Conservation (phyloP, 2,888 invertebrate genomes). For the Melinaea marsaeus region DNA sequence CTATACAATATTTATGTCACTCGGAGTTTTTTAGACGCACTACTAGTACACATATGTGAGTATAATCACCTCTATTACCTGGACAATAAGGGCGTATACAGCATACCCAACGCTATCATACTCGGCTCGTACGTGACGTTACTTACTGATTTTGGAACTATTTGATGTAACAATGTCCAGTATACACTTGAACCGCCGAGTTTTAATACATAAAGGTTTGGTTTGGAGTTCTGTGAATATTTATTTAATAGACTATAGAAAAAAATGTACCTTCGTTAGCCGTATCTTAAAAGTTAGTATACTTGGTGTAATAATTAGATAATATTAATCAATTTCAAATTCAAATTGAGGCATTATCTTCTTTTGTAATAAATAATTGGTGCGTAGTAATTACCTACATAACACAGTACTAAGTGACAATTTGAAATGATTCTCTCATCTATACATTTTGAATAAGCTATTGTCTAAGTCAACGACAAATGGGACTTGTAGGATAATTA, state of each 20-base stretch:
- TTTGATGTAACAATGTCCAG: slow-evolving; percentile 22
- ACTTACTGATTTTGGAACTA: slow-evolving; percentile 24
- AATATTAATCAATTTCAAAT: no score
- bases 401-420: no score
- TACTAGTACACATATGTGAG: slow-evolving; percentile 25
- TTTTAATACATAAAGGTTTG: not conserved
- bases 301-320: no score
- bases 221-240: not conserved
- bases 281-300: no score
- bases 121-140: slow-evolving; percentile 20
- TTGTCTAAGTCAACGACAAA: not conserved
- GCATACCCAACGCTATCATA: slow-evolving; percentile 7
- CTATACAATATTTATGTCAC: slow-evolving; percentile 71
- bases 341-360: no score
- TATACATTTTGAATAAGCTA: no score
- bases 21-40: slow-evolving; percentile 51
- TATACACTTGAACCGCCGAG: not conserved
- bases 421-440: no score
- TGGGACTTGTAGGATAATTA: not conserved
- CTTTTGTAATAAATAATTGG: no score
- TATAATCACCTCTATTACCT: slow-evolving; percentile 14
- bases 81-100: not conserved
- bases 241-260: not conserved
- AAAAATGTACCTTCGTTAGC: no score
- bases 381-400: no score